Conservation (phyloP, 2,113 vertebrate genomes). For the Apaloderma vittatum region DNA sequence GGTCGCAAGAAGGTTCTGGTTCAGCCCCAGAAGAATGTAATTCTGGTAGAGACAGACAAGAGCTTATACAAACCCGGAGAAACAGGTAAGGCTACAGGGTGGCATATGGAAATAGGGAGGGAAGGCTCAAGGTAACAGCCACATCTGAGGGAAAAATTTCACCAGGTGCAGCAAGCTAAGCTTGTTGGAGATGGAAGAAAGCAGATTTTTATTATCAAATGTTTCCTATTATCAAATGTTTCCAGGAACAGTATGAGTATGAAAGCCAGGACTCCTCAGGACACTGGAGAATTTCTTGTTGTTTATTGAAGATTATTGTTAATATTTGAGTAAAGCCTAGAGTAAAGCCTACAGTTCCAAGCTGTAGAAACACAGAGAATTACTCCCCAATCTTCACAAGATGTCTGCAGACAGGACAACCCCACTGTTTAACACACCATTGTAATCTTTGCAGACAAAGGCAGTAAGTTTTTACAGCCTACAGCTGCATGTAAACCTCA, state of each 20-base stretch:
- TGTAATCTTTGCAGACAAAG: neutral
- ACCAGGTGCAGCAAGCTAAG: neutral
- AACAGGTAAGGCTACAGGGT: neutral
- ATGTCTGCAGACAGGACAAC: neutral
- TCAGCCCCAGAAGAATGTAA: neutral
- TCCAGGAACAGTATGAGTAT: neutral
- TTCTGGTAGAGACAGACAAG: slow-evolving; percentile 73
- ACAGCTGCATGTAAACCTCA: neutral
- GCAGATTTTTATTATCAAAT: neutral
- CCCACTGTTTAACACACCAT: neutral
- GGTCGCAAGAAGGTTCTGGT: slow-evolving; percentile 64
- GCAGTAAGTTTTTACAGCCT: neutral
- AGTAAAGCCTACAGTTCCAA: neutral
- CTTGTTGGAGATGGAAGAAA: neutral
- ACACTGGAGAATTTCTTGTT: neutral
- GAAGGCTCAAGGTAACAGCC: neutral
- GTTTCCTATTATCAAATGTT: neutral
- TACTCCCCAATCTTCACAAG: neutral
- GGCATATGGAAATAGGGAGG: neutral
- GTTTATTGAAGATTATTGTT: neutral
- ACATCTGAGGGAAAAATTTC: neutral
- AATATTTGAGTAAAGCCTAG: neutral
- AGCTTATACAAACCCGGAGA: slow-evolving; percentile 65
- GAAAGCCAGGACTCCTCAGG: neutral
- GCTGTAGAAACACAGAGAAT: neutral